Evolutionary conservation across 2,113 vertebrate genomes (phyloP).

Genomic region (Brachyistius frenatus): DNA sequence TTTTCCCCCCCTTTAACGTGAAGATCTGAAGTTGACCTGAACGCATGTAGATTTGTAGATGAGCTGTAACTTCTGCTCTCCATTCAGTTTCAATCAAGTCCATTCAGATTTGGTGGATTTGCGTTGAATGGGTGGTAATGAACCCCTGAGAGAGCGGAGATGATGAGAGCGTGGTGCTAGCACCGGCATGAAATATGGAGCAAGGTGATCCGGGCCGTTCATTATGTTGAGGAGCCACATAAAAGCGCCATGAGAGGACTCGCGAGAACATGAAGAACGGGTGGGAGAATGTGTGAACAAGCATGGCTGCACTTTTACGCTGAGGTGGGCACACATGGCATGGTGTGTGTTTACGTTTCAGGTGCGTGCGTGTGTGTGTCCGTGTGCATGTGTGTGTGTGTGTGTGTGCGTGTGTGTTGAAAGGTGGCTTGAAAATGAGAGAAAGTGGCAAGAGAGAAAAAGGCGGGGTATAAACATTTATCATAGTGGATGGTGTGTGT

Average conservation of each 20-base stretch:
- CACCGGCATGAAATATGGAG: conserved; percentile 75
- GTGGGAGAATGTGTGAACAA: conserved; percentile 54
- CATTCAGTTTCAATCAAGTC: conserved; percentile 55
- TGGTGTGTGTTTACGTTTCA: conserved; percentile 9
- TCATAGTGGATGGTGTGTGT: conserved; percentile 20
- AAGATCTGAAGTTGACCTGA: conserved; percentile 36
- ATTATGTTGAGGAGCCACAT: conserved; percentile 60
- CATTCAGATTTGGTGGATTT: conserved; percentile 65
- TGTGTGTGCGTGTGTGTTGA: background rate
- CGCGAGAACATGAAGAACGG: conserved; percentile 28
- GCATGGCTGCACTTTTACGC: conserved; percentile 49
- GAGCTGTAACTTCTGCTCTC: conserved; percentile 32
- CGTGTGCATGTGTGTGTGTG: background rate
- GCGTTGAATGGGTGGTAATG: conserved; percentile 66
- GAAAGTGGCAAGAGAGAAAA: conserved; percentile 4
- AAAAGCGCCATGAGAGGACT: conserved; percentile 44
- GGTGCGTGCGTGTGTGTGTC: background rate
- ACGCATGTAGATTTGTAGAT: conserved; percentile 43
- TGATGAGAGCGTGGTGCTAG: conserved; percentile 47
- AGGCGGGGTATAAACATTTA: conserved; percentile 18
- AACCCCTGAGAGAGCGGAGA: conserved; percentile 69
- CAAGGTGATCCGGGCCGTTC: conserved; percentile 65
- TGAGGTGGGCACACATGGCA: background rate
- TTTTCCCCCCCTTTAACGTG: background rate
- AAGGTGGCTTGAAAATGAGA: conserved; percentile 2